Conservation (phyloP, 1,140 invertebrate genomes). For the Cardiocondyla obscurior region DNA sequence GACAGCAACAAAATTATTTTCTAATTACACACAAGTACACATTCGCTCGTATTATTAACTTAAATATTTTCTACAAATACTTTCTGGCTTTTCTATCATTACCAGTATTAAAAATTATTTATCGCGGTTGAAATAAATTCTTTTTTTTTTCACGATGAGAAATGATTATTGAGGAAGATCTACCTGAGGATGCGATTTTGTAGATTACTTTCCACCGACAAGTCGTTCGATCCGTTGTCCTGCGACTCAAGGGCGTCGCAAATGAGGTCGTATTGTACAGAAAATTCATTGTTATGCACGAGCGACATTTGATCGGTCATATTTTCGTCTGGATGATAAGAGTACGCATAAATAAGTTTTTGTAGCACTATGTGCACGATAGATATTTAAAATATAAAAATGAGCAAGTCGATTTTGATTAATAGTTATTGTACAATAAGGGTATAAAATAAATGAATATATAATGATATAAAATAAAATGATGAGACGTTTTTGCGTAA, state of each 20-base stretch:
- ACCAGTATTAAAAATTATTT: neutral
- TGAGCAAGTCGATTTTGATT: neutral
- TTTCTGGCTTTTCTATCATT: neutral
- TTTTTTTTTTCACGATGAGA: neutral
- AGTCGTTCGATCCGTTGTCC: conserved; percentile 59
- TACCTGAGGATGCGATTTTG: conserved; percentile 80
- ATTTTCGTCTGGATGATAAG: conserved; percentile 8
- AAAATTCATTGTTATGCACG: conserved; percentile 60
- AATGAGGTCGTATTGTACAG: conserved; percentile 67
- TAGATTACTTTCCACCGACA: conserved; percentile 54
- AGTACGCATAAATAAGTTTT: neutral
- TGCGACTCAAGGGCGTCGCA: conserved; percentile 69
- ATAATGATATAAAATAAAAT: neutral
- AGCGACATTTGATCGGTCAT: conserved; percentile 75
- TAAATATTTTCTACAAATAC: neutral
- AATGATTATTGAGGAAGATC: neutral
- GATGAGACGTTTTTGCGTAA: neutral
- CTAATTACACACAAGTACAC: neutral
- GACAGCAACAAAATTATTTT: neutral
- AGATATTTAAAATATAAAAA: neutral
- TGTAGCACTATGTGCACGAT: neutral
- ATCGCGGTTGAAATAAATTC: neutral
- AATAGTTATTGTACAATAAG: neutral
- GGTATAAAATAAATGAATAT: neutral
- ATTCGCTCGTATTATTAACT: neutral